Percentiles rank a stretch among this genome's conserved stretches.
phyloP scores from a whole-genome alignment of 2,888 invertebrate species.

The Drosophila kuntzei region DNA sequence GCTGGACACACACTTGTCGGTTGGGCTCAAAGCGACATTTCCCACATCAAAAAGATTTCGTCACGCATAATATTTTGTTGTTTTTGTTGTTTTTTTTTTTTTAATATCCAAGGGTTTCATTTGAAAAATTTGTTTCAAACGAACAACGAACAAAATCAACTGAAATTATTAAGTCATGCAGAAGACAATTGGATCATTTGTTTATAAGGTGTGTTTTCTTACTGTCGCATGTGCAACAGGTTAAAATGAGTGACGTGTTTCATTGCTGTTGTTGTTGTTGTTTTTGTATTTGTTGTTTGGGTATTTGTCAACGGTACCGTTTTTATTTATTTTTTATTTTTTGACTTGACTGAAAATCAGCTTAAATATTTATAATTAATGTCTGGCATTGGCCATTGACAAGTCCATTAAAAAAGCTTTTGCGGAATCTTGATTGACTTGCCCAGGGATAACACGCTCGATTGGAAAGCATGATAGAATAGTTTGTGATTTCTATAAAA shows the following conservation, averaged over 20 bases:
- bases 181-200: conserved; percentile 81
- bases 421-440: conserved; percentile 55
- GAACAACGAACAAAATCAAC: conserved; percentile 26
- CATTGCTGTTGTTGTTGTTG: conserved; percentile 24
- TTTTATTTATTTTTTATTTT: conserved; percentile 27
- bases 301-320: conserved; percentile 68
- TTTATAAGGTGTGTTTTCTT: conserved; percentile 69
- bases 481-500: not conserved
- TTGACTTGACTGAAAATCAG: conserved; percentile 68
- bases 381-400: conserved; percentile 80
- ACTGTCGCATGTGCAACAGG: conserved; percentile 69
- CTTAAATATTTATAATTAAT: conserved; percentile 81
- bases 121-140: conserved; percentile 65
- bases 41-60: conserved; percentile 83
- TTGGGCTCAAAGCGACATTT: conserved; percentile 79
- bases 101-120: conserved; percentile 53
- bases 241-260: conserved; percentile 66
- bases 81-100: conserved; percentile 26
- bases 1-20: conserved; percentile 81
- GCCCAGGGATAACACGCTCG: conserved; percentile 15
- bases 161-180: conserved; percentile 80
- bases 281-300: conserved; percentile 26
- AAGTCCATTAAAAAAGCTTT: conserved; percentile 81
- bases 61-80: conserved; percentile 74
- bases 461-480: not conserved